Evolutionary conservation across 2,888 invertebrate species (phyloP).

Genomic region (Trissolcus brochymenae): DNA sequence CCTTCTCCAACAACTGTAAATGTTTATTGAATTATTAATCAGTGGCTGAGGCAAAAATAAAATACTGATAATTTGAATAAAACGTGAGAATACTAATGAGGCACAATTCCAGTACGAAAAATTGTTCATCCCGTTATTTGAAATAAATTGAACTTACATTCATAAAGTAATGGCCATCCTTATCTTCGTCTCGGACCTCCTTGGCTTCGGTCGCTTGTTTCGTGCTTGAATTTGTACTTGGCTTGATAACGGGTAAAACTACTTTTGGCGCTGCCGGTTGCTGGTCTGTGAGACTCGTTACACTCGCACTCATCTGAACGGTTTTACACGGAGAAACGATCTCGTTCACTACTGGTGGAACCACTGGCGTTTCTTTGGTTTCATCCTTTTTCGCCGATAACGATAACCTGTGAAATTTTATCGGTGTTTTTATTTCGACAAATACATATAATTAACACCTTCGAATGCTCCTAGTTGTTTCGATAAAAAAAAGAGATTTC

Average conservation of each 20-base stretch:
- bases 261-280: constrained; percentile 77
- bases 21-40: background rate
- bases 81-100: background rate
- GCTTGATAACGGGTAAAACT: constrained; percentile 73
- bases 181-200: constrained; percentile 75
- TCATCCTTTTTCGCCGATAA: constrained; percentile 62
- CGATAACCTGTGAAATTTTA: constrained; percentile 59
- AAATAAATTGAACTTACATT: constrained; percentile 72
- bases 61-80: background rate
- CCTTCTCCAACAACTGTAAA: constrained; percentile 81
- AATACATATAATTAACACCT: background rate
- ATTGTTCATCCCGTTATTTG: constrained; percentile 5
- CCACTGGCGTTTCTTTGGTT: constrained; percentile 58
- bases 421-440: constrained; percentile 1
- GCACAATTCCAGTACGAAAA: background rate
- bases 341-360: constrained; percentile 37
- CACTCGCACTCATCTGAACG: constrained; percentile 65
- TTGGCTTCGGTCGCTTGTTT: constrained; percentile 65
- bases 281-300: constrained; percentile 74
- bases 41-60: background rate
- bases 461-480: too few relatives aligned
- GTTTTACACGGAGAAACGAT: constrained; percentile 50
- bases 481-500: too few relatives aligned
- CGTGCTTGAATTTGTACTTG: constrained; percentile 65
- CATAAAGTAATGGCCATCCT: constrained; percentile 88